phyloP scores from a whole-genome alignment of 2,797 vertebrate genomes.

The Dendrocincla fuliginosa region DNA sequence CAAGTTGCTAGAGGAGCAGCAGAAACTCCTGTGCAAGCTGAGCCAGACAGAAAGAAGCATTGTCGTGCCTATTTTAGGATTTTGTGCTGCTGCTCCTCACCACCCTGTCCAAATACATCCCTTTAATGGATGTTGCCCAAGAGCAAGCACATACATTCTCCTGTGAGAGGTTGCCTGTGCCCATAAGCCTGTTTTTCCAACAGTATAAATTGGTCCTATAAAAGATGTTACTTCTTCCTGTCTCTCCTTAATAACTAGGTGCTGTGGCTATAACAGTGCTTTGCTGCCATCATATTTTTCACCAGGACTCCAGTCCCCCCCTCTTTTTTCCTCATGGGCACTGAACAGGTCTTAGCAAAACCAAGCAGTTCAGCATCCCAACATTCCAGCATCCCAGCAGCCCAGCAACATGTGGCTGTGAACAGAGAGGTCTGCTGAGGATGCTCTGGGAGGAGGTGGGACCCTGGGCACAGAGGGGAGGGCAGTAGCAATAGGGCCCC shows the following conservation, averaged over 20 bases:
- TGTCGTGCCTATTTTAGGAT: neutral
- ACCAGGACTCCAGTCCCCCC: neutral
- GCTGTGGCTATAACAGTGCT: neutral
- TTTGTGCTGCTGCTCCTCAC: neutral
- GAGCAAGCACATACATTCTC: conserved; percentile 17
- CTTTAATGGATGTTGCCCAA: neutral
- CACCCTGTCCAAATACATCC: neutral
- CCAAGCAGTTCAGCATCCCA: neutral
- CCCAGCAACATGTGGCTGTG: rapidly evolving
- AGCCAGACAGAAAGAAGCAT: conserved; percentile 7
- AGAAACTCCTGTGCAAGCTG: neutral
- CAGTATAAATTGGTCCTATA: conserved; percentile 8
- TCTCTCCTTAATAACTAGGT: neutral
- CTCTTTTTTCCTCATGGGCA: neutral
- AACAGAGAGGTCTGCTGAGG: neutral
- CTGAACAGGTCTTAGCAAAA: neutral
- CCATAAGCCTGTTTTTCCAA: neutral
- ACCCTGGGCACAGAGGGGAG: neutral
- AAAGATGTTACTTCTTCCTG: conserved; percentile 10
- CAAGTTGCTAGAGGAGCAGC: neutral
- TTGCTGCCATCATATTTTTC: neutral
- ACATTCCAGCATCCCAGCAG: neutral
- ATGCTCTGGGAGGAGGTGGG: neutral
- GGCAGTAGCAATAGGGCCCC: rapidly evolving
- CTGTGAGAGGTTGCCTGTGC: neutral